Percentiles rank a stretch among this genome's conserved stretches.
Evolutionary conservation across 92 coral and sea anemone genomes (phyloP).

Genomic region (Paramuricea clavata): DNA sequence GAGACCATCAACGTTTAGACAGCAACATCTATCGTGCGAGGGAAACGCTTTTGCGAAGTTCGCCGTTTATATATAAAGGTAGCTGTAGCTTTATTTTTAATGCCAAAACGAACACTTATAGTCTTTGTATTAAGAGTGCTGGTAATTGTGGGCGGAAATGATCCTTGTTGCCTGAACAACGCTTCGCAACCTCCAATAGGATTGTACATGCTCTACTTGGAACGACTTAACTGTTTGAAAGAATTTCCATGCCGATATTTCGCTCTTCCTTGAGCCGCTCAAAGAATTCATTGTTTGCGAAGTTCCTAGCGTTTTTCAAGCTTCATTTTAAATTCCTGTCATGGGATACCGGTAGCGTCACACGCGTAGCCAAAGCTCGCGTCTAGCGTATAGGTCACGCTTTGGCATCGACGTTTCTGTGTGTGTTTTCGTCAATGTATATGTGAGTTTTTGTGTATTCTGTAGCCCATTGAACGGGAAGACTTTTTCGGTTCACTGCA

Average conservation of each 20-base stretch:
- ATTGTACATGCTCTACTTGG: constrained; percentile 14
- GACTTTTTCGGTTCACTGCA: constrained; percentile 26
- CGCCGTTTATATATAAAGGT: not conserved
- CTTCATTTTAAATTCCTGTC: not conserved
- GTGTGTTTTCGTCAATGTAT: not conserved
- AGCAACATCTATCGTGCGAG: constrained; percentile 5
- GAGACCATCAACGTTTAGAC: not conserved
- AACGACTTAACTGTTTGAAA: constrained; percentile 18
- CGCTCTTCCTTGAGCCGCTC: constrained; percentile 2
- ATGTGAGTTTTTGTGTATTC: not conserved
- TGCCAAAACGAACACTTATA: not conserved
- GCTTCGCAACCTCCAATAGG: constrained; percentile 37
- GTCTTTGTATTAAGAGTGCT: constrained; percentile 33
- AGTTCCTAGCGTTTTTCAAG: not conserved
- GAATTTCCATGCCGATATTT: constrained; percentile 23
- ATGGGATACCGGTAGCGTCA: constrained; percentile 6
- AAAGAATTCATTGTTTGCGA: constrained; percentile 13
- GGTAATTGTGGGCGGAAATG: constrained; percentile 51
- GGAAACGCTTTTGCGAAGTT: not conserved
- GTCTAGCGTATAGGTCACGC: constrained; percentile 11
- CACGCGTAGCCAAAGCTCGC: not conserved
- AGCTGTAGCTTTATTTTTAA: not conserved
- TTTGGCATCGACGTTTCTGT: not conserved
- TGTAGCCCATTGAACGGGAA: not conserved
- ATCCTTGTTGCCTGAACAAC: constrained; percentile 37